A percentile compares a stretch with the other conserved stretches of the same genome.
Conservation (phyloP, 2,888 invertebrate genomes). For the Cataglyphis albicans region DNA sequence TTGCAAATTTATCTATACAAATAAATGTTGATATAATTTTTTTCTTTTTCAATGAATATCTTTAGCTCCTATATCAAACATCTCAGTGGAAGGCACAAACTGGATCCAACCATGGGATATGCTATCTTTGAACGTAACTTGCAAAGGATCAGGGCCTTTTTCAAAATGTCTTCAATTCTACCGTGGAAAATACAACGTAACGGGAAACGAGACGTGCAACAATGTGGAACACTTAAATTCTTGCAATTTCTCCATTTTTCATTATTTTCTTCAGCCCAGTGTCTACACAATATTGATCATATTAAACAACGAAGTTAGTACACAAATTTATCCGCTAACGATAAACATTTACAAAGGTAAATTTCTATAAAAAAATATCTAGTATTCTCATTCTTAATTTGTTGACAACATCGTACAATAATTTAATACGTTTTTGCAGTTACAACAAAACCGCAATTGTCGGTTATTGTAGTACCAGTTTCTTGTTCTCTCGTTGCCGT, state of each 20-base stretch:
- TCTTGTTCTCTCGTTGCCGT: slow-evolving; percentile 93
- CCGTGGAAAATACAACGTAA: slow-evolving; percentile 90
- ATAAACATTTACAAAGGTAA: slow-evolving; percentile 95
- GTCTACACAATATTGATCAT: slow-evolving; percentile 93
- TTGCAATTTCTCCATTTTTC: slow-evolving; percentile 89
- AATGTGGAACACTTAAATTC: slow-evolving; percentile 83
- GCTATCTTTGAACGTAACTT: slow-evolving; percentile 90
- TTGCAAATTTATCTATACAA: background rate
- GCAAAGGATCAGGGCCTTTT: slow-evolving; percentile 92
- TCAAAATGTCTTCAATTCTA: slow-evolving; percentile 90
- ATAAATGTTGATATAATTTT: background rate
- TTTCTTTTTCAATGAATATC: background rate
- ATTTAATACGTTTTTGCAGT: slow-evolving; percentile 86
- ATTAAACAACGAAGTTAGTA: slow-evolving; percentile 92
- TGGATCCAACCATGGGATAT: slow-evolving; percentile 95
- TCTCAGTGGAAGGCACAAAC: slow-evolving; percentile 91
- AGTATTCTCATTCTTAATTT: slow-evolving; percentile 18
- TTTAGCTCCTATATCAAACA: slow-evolving; percentile 91
- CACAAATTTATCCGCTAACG: slow-evolving; percentile 90
- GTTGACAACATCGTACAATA: background rate
- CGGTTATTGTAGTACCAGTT: slow-evolving; percentile 95
- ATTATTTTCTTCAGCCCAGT: slow-evolving; percentile 91
- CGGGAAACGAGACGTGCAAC: slow-evolving; percentile 92
- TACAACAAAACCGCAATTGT: slow-evolving; percentile 92
- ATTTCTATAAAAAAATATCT: slow-evolving; percentile 60